phyloP scores from a whole-genome alignment of 2,888 invertebrate genomes.

The Mimas tiliae region DNA sequence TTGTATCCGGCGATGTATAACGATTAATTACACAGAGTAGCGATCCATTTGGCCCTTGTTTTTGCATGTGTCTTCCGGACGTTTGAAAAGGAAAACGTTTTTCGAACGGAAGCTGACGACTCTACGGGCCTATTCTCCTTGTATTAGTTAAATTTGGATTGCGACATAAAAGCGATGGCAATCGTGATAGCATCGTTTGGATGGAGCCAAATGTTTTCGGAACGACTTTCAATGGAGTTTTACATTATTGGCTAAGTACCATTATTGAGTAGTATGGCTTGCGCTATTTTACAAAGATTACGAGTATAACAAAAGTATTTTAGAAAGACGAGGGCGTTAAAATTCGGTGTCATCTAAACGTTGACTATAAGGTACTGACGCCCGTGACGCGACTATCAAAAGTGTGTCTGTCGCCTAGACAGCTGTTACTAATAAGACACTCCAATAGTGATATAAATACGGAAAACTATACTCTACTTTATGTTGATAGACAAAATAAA shows the following conservation, averaged over 20 bases:
- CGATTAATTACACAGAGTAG: constrained; percentile 1
- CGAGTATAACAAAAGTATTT: no score
- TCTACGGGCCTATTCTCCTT: not conserved
- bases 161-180: constrained; percentile 12
- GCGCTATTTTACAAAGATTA: no score
- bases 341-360: no score
- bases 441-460: no score
- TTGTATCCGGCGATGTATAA: not conserved
- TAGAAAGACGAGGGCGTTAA: no score
- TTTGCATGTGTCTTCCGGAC: constrained; percentile 3
- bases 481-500: no score
- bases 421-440: no score
- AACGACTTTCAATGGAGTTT: not conserved
- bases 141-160: constrained; percentile 21
- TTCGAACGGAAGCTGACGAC: not conserved
- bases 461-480: no score
- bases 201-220: not conserved
- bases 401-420: no score
- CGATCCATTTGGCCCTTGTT: constrained; percentile 3
- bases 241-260: not conserved
- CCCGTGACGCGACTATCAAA: no score
- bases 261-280: no score
- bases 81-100: constrained; percentile 15
- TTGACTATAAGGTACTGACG: no score
- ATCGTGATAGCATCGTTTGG: not conserved